Conservation (phyloP, 2,888 invertebrate genomes). For the Orthonychiurus folsomi region DNA sequence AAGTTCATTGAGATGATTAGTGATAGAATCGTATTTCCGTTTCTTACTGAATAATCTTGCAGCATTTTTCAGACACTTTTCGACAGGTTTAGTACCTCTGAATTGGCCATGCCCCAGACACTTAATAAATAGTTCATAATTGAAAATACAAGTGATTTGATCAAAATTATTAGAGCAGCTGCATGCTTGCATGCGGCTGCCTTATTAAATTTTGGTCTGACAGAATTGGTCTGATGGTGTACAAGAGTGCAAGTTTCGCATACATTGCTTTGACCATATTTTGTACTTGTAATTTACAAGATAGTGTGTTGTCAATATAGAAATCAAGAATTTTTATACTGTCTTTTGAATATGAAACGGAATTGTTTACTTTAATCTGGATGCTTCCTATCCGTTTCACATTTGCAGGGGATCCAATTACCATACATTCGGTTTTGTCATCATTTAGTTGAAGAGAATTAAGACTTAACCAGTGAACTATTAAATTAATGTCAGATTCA, state of each 20-base stretch:
- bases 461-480: neutral
- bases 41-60: neutral
- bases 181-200: too few species aligned
- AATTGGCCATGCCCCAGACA: neutral
- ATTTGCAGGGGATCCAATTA: neutral
- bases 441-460: neutral
- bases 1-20: neutral
- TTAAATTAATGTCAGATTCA: neutral
- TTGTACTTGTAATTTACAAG: neutral
- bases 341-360: neutral
- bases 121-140: neutral
- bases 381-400: neutral
- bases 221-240: neutral
- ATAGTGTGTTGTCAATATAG: slow-evolving; percentile 2
- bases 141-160: slow-evolving; percentile 1
- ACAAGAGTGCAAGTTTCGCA: neutral
- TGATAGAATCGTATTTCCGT: neutral
- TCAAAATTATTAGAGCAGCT: too few species aligned
- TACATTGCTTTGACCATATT: neutral
- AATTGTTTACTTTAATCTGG: neutral
- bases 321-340: slow-evolving; percentile 3
- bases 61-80: neutral
- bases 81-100: neutral
- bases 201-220: too few species aligned
- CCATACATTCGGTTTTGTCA: neutral